Conservation (phyloP, 2,113 vertebrate genomes). For the Crypturellus undulatus region DNA sequence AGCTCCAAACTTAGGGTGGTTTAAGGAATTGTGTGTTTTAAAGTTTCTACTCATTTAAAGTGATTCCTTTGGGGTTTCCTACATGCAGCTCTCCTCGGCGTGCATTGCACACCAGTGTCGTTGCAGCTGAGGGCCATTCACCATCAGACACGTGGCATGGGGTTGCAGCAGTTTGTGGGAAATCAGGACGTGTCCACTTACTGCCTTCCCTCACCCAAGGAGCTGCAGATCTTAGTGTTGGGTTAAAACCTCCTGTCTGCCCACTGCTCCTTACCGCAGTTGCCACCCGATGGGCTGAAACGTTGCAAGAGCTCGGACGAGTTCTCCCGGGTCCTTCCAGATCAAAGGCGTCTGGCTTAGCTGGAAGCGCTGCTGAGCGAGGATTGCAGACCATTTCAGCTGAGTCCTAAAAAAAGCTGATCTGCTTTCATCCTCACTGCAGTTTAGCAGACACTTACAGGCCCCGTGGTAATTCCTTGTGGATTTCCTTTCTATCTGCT, state of each 20-base stretch:
- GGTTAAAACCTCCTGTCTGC: neutral
- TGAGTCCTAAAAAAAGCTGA: neutral
- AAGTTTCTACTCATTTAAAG: neutral
- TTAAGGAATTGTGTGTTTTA: neutral
- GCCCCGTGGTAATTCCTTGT: neutral
- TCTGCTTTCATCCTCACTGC: neutral
- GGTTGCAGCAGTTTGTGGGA: neutral
- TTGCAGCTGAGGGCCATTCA: neutral
- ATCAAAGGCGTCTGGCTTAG: neutral
- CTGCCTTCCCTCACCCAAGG: neutral
- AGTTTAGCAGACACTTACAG: neutral
- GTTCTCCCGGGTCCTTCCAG: rapidly evolving
- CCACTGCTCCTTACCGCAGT: neutral
- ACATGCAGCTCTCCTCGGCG: no score
- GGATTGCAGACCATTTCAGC: neutral
- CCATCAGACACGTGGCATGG: neutral
- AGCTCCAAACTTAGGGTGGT: neutral
- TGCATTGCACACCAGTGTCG: no score
- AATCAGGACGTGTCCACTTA: neutral
- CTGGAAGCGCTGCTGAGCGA: neutral
- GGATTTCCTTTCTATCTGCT: constrained; percentile 8
- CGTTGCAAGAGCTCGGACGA: neutral
- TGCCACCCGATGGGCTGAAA: no score
- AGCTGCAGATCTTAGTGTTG: neutral
- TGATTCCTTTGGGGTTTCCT: no score